phyloP scores from a whole-genome alignment of 2,797 vertebrate species.

The Poeciliopsis infans region DNA sequence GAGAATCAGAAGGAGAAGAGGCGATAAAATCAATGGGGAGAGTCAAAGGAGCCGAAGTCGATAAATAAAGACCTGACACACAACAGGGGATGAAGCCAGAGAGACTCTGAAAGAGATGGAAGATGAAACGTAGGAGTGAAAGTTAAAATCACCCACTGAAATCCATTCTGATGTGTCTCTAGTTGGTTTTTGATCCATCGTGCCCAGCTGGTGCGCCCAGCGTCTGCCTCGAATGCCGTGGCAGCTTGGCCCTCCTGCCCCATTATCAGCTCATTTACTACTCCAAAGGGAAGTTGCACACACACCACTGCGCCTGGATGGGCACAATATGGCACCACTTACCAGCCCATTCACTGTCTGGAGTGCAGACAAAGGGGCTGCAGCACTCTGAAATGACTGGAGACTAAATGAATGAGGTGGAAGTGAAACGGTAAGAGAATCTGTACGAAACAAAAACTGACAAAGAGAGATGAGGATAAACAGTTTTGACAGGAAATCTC shows the following conservation, averaged over 20 bases:
- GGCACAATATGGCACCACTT: constrained; percentile 83
- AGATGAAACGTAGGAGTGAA: constrained; percentile 30
- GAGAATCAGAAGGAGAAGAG: constrained; percentile 23
- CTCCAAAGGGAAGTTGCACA: constrained; percentile 72
- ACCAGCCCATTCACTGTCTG: constrained; percentile 70
- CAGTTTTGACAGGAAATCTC: constrained; percentile 29
- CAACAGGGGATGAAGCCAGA: constrained; percentile 19
- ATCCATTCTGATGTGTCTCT: constrained; percentile 43
- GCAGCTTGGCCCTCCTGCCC: constrained; percentile 70
- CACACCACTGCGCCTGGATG: constrained; percentile 75
- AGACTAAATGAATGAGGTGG: constrained; percentile 21
- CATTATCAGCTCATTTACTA: constrained; percentile 79
- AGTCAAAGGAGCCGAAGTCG: constrained; percentile 25
- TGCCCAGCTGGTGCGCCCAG: constrained; percentile 68
- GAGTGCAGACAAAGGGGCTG: constrained; percentile 47
- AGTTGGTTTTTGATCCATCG: constrained; percentile 70
- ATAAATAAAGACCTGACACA: constrained; percentile 39
- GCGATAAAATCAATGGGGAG: constrained; percentile 34
- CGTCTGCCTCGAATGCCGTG: constrained; percentile 58
- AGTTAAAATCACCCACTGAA: constrained; percentile 27
- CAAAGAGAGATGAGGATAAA: constrained; percentile 13
- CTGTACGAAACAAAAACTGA: constrained; percentile 30
- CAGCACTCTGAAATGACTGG: constrained; percentile 49
- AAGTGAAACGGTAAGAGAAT: constrained; percentile 18
- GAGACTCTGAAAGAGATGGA: constrained; percentile 11